Conservation (phyloP, 2,113 vertebrate species). For the Butorides virescens region DNA sequence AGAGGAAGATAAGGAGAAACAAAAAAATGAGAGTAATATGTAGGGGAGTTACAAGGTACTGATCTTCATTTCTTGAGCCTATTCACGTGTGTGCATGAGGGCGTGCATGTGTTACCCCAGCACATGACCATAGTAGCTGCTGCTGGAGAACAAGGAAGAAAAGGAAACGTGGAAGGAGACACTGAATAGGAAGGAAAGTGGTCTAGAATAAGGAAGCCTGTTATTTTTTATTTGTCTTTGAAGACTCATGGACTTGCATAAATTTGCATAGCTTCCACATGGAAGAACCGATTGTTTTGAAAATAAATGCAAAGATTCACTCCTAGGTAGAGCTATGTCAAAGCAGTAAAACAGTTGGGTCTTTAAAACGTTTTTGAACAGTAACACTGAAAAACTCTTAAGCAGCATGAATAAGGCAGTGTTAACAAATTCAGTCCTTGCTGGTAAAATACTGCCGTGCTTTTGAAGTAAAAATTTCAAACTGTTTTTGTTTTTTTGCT, state of each 20-base stretch:
- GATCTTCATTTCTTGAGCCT: neutral
- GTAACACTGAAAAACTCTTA: neutral
- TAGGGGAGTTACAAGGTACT: neutral
- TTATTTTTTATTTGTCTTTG: neutral
- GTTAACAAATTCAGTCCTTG: slow-evolving; percentile 11
- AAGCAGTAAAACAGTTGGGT: neutral
- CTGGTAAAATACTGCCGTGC: neutral
- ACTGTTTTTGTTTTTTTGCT: slow-evolving; percentile 20
- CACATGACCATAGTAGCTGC: neutral
- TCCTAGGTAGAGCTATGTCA: slow-evolving; percentile 17
- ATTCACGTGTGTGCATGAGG: neutral
- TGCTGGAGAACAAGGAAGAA: neutral
- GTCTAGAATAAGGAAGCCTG: neutral
- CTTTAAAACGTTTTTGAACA: neutral
- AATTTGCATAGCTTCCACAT: neutral
- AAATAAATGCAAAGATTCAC: neutral
- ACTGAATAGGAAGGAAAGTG: neutral
- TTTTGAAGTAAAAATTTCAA: slow-evolving; percentile 48
- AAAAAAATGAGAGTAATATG: neutral
- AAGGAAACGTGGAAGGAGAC: neutral
- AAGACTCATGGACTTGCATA: neutral
- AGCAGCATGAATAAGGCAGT: neutral
- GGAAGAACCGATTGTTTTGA: neutral
- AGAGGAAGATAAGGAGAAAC: neutral
- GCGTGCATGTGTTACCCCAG: neutral